Base-by-base conservation (phyloP, 1,140 invertebrate species). In the Scaptomyza pallida region DNA sequence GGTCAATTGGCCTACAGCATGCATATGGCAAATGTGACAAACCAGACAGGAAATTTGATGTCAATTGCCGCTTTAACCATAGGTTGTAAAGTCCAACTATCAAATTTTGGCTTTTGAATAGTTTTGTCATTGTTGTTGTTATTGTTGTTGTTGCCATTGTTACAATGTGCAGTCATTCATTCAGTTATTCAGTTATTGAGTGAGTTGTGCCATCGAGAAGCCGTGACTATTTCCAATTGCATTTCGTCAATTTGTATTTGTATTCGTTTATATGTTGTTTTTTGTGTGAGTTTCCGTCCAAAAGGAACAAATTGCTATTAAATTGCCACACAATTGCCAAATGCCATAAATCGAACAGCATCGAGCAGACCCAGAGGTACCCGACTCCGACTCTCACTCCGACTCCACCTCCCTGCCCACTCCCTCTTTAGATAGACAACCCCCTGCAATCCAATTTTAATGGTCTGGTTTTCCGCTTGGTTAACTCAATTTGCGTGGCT, bases 401-500 rank as follows among this genome's bases (percentile, higher is more conserved):
- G 2, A 2, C 17, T 45, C 47, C 26, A 50, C 48, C 59, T 21
- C 19, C 4, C 19, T 21, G n/a, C 26, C 26, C 23, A 6, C 6
- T 56, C 10, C 9, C 33, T 9, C 41, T 17, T 8, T 41, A 16
- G 13, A 44, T 37, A 12, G 51, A 54, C 41, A 72, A 56, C 56
- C 73, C 62, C n/a, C 75, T 59, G 37, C 67, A 51, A 33, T 61
- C 65, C 77, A 69, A 77, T 81, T 86, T 85, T 85, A 85, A 85
- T 85, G 78, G 81, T 71, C 81, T 85, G 81, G 81, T 86, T 85
- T 86, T 85, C 81, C 81, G 81, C 81, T 85, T 85, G 81, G 81
- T 85, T 85, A 85, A 86, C 81, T 85, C 81, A 85, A 86, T 85
- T 85, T 85, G 81, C 81, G 81, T 85, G 81, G 73, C 81, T 86